phyloP scores from a whole-genome alignment of 2,113 vertebrate genomes.

The Eubucco bourcierii region DNA sequence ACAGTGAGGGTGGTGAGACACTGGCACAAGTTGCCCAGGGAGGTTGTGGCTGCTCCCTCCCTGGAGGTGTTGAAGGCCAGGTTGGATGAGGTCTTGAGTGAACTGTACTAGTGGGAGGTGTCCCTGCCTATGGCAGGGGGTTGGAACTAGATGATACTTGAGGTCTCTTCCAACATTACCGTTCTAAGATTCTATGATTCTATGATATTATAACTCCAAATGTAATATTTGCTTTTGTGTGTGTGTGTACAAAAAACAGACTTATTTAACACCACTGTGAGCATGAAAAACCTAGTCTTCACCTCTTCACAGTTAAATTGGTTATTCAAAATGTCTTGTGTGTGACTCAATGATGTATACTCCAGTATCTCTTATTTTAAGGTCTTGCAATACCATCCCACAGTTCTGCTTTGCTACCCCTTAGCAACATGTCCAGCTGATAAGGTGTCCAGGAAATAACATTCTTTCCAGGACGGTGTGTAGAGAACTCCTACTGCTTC shows the following conservation, averaged over 20 bases:
- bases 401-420: neutral
- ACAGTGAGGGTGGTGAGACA: too few relatives aligned
- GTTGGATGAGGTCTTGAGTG: too few relatives aligned
- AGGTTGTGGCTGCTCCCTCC: too few relatives aligned
- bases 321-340: neutral
- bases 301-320: neutral
- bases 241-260: neutral
- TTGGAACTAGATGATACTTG: too few relatives aligned
- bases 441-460: neutral
- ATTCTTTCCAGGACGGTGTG: neutral
- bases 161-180: too few relatives aligned
- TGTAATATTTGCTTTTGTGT: neutral
- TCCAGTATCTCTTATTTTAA: neutral
- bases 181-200: too few relatives aligned
- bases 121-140: too few relatives aligned
- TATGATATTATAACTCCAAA: neutral
- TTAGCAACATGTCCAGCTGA: neutral
- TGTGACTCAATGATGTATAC: neutral
- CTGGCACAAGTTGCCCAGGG: too few relatives aligned
- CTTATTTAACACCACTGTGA: neutral
- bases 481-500: neutral
- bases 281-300: neutral
- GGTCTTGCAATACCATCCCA: neutral
- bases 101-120: too few relatives aligned
- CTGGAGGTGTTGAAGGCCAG: too few relatives aligned